These are phyloP conservation scores for Pasiphila rectangulata DNA, from an alignment of 2,888 invertebrate genomes.

Conservation along the genomic window DNA sequence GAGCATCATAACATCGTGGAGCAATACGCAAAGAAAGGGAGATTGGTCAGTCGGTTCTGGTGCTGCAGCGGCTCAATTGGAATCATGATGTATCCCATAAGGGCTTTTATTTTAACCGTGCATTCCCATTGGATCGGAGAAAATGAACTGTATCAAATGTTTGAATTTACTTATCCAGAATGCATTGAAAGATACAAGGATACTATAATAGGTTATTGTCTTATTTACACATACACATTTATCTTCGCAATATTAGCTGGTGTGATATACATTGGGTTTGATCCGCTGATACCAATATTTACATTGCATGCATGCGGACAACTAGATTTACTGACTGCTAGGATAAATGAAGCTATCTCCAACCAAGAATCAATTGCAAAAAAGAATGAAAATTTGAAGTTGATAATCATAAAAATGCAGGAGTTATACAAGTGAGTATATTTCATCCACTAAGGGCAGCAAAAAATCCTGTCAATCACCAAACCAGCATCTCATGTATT, in stretches of 20 bases:
- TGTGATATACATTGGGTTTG: constrained; percentile 54
- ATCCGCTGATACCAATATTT: constrained; percentile 63
- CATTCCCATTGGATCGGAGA: constrained; percentile 43
- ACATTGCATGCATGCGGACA: constrained; percentile 62
- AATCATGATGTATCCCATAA: constrained; percentile 47
- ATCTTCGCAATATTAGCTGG: constrained; percentile 45
- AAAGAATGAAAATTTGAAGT: constrained; percentile 43
- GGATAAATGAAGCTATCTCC: constrained; percentile 44
- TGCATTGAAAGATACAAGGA: constrained; percentile 46
- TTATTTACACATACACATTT: constrained; percentile 35
- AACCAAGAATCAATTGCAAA: constrained; percentile 34
- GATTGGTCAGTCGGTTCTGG: constrained; percentile 50
- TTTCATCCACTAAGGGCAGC: too few relatives aligned
- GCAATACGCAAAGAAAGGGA: constrained; percentile 43
- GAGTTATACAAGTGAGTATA: constrained; percentile 50
- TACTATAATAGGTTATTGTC: constrained; percentile 33
- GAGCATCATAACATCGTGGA: constrained; percentile 46
- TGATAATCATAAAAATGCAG: constrained; percentile 51
- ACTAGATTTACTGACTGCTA: constrained; percentile 49
- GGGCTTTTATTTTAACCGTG: constrained; percentile 48
- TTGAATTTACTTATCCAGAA: constrained; percentile 49
- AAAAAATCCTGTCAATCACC: too few relatives aligned
- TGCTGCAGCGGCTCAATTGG: constrained; percentile 38
- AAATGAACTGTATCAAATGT: constrained; percentile 48
- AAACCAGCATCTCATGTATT: too few relatives aligned